Percentiles rank a stretch among this genome's conserved stretches.
Conservation (phyloP, 2,797 vertebrate species). For the Gouania willdenowi region DNA sequence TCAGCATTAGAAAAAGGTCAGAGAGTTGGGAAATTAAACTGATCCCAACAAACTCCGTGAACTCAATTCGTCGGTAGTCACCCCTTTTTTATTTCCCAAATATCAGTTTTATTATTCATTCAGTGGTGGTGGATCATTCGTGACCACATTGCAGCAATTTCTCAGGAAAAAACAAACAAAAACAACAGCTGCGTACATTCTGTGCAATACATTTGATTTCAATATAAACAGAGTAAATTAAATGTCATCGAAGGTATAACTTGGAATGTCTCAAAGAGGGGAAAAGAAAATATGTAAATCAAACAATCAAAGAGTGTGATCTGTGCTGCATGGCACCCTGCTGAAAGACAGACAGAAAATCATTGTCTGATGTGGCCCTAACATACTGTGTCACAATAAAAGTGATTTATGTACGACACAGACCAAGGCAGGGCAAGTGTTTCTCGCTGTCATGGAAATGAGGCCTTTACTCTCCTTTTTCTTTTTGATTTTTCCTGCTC, state of each 20-base stretch:
- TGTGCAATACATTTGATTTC: background rate
- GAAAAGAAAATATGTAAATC: too few species aligned
- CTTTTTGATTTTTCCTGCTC: conserved; percentile 45
- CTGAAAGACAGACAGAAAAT: conserved; percentile 66
- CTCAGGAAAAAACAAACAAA: background rate
- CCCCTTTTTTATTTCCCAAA: conserved; percentile 34
- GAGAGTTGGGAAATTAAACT: conserved; percentile 26
- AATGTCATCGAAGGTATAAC: background rate
- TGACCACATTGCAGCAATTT: background rate
- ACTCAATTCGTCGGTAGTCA: conserved; percentile 20
- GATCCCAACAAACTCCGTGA: conserved; percentile 24
- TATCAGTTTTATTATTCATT: conserved; percentile 26
- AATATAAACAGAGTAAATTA: background rate
- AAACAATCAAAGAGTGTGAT: conserved; percentile 59
- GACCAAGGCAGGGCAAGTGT: conserved; percentile 29
- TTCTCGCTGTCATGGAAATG: conserved; percentile 54
- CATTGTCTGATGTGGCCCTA: conserved; percentile 38
- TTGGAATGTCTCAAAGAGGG: too few species aligned
- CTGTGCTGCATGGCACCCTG: conserved; percentile 45
- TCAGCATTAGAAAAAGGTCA: conserved; percentile 21
- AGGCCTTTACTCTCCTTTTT: conserved; percentile 38
- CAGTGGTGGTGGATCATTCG: conserved; percentile 17
- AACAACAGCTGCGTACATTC: background rate
- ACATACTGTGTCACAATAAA: conserved; percentile 60
- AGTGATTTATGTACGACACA: conserved; percentile 60